These are phyloP conservation scores for Octodon degus DNA, from an alignment of 2,113 vertebrate species.

Conservation along the genomic window DNA sequence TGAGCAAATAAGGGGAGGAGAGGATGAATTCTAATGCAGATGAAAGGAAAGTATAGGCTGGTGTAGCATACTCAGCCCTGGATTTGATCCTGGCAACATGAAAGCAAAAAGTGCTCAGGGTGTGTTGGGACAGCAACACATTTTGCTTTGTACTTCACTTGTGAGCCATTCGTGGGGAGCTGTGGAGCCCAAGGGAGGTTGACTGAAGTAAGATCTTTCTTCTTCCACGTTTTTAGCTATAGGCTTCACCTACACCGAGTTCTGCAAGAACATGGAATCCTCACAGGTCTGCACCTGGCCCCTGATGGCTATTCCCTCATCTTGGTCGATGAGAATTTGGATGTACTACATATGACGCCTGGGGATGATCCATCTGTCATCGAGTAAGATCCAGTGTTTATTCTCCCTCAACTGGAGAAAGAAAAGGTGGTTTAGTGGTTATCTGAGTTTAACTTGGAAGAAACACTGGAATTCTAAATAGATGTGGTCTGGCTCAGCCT, in stretches of 20 bases:
- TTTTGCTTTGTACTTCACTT: not conserved
- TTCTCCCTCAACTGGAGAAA: not conserved
- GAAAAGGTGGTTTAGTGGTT: not conserved
- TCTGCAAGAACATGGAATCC: slow-evolving; percentile 58
- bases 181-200: not conserved
- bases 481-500: not conserved
- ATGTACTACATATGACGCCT: slow-evolving; percentile 59
- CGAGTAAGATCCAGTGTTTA: slow-evolving; percentile 66
- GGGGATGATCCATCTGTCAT: slow-evolving; percentile 19
- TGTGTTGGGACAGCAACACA: not conserved
- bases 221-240: not conserved
- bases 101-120: not conserved
- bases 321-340: not conserved
- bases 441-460: not conserved
- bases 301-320: slow-evolving; percentile 67
- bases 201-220: not conserved
- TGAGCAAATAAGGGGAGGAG: not conserved
- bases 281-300: slow-evolving; percentile 55
- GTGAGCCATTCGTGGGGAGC: not conserved
- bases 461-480: not conserved
- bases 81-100: not conserved
- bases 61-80: not conserved
- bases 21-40: not conserved
- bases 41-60: not conserved
- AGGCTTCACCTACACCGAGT: slow-evolving; percentile 56